Percentiles rank a stretch among this genome's conserved stretches.
Conservation (phyloP, 2,797 vertebrate genomes). For the Columba guinea region DNA sequence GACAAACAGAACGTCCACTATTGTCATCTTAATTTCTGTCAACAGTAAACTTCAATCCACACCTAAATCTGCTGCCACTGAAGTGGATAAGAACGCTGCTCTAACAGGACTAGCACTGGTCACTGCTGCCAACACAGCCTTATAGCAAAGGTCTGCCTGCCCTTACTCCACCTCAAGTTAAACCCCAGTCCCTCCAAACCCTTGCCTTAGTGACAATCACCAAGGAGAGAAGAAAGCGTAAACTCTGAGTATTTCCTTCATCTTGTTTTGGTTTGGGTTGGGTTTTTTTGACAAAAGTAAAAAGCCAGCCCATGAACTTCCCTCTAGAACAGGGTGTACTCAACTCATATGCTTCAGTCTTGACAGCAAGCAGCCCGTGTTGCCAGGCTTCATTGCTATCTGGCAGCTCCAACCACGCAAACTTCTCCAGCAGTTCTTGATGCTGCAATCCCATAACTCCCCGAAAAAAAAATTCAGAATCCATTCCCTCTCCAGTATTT, state of each 20-base stretch:
- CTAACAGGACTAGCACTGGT: fast-evolving
- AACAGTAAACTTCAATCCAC: not conserved
- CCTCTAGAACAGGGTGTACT: conserved; percentile 43
- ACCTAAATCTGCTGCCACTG: not conserved
- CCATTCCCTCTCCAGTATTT: not conserved
- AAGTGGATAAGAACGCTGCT: not conserved
- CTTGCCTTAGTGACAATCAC: not conserved
- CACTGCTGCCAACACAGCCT: not conserved
- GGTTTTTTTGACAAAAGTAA: not conserved
- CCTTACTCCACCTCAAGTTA: not conserved
- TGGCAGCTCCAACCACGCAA: conserved; percentile 11
- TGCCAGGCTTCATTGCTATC: conserved; percentile 29
- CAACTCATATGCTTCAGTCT: conserved; percentile 9
- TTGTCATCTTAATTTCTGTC: not conserved
- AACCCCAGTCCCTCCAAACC: not conserved
- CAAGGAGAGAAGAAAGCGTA: not conserved
- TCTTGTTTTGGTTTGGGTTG: not conserved
- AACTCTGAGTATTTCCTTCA: not conserved
- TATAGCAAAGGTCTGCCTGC: not conserved
- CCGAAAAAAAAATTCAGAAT: not conserved
- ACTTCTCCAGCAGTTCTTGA: conserved; percentile 39
- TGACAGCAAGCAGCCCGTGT: conserved; percentile 5
- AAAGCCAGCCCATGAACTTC: conserved; percentile 17
- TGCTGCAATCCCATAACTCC: fast-evolving
- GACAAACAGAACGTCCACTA: not conserved